These are phyloP conservation scores for Eupelmus urozonus DNA, from an alignment of 2,888 invertebrate genomes.

Conservation along the genomic window DNA sequence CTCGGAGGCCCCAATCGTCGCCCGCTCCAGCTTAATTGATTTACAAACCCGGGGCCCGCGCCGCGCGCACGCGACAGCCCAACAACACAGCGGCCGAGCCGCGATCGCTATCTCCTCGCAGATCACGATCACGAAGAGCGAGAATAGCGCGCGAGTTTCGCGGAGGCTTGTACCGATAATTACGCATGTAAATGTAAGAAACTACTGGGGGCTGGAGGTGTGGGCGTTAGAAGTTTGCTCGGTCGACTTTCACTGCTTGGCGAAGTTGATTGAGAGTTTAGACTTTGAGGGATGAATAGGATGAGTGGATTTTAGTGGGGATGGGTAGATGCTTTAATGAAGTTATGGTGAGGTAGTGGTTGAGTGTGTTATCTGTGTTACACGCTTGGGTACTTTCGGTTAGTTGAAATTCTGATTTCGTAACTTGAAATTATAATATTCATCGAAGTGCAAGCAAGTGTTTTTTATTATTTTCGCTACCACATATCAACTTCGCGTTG, in stretches of 20 bases:
- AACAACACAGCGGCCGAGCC: constrained; percentile 50
- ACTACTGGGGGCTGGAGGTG: no score
- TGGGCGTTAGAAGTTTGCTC: no score
- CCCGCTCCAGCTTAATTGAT: constrained; percentile 65
- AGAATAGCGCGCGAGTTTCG: background rate
- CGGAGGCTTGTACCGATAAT: constrained; percentile 1
- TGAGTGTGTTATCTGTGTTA: no score
- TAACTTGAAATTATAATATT: background rate
- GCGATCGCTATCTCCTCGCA: constrained; percentile 63
- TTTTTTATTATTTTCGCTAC: no score
- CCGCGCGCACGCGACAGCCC: constrained; percentile 44
- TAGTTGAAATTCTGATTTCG: background rate
- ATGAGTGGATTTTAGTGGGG: no score
- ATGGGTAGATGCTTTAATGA: no score
- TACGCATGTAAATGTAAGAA: constrained; percentile 46
- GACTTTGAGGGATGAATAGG: no score
- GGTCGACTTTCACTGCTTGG: no score
- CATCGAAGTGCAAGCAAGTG: no score
- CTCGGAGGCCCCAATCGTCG: constrained; percentile 48
- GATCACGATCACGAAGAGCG: background rate
- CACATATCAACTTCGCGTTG: no score
- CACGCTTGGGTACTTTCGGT: background rate
- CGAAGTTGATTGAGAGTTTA: no score
- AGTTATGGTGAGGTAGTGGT: no score
- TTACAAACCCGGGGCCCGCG: constrained; percentile 64